Percentiles rank a stretch among this genome's conserved stretches.
These are phyloP conservation scores for Aplidium turbinatum DNA, from an alignment of 23 tunicate genomes.

Conservation along the genomic window DNA sequence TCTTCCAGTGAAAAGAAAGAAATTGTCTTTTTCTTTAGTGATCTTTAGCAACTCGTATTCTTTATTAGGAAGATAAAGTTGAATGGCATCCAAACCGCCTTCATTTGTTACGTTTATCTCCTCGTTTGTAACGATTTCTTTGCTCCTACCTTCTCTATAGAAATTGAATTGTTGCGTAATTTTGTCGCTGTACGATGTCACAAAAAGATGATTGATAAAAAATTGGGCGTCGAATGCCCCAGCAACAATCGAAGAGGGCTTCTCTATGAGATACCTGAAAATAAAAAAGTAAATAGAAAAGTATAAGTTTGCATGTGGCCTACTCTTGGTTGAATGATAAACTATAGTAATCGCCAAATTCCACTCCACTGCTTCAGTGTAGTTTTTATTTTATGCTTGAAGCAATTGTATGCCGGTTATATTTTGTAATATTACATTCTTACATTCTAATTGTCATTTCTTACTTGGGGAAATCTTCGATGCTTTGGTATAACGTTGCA, in stretches of 20 bases:
- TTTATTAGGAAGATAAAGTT: neutral
- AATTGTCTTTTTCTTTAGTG: neutral
- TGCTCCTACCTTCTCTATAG: neutral
- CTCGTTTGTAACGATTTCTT: neutral
- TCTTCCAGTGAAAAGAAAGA: constrained; percentile 1
- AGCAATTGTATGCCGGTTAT: too few relatives aligned
- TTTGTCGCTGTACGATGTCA: neutral
- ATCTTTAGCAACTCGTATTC: neutral
- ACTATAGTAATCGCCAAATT: too few relatives aligned
- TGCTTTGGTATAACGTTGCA: too few relatives aligned
- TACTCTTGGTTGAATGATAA: too few relatives aligned
- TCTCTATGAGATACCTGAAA: neutral
- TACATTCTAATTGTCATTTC: too few relatives aligned
- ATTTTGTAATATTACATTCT: too few relatives aligned
- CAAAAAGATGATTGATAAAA: neutral
- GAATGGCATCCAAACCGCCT: neutral
- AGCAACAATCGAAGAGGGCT: neutral
- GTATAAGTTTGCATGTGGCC: too few relatives aligned
- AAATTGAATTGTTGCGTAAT: neutral
- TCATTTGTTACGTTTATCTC: neutral
- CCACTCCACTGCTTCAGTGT: too few relatives aligned
- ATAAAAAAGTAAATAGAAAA: neutral
- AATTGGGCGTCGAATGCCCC: neutral
- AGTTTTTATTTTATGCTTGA: too few relatives aligned
- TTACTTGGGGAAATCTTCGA: too few relatives aligned